These are phyloP conservation scores for Suncus etruscus DNA, from an alignment of 2,113 vertebrate genomes.

Conservation along the genomic window DNA sequence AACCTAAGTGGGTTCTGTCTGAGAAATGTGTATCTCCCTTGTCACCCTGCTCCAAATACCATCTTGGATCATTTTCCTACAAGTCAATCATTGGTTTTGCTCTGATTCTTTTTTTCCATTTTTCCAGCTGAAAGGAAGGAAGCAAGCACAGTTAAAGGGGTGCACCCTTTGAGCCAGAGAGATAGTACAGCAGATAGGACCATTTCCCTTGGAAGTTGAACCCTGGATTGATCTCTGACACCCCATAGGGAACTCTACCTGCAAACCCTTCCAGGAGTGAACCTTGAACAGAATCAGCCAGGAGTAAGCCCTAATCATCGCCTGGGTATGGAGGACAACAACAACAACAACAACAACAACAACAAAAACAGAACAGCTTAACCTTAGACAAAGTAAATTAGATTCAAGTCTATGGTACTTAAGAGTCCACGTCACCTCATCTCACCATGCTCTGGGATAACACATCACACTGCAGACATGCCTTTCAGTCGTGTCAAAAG, in stretches of 20 bases:
- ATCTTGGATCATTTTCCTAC: conserved; percentile 27
- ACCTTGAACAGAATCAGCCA: too few species aligned
- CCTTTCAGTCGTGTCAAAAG: not conserved
- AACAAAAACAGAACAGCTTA: not conserved
- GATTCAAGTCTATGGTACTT: not conserved
- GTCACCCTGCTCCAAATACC: conserved; percentile 57
- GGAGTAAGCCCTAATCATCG: too few species aligned
- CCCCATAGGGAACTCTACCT: too few species aligned
- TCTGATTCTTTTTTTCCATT: not conserved
- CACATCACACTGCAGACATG: not conserved
- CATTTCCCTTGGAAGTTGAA: too few species aligned
- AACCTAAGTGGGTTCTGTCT: conserved; percentile 63
- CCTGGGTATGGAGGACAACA: too few species aligned
- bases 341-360: too few species aligned
- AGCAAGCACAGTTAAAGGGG: not conserved
- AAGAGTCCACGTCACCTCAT: not conserved
- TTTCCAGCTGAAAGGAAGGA: not conserved
- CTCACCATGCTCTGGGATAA: not conserved
- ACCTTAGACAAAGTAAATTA: conserved; percentile 15
- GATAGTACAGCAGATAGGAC: too few species aligned
- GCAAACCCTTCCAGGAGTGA: too few species aligned
- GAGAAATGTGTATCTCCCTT: conserved; percentile 39
- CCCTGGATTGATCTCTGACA: too few species aligned
- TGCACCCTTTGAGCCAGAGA: too few species aligned
- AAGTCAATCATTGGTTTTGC: conserved; percentile 57